Base-by-base conservation (phyloP, 2,797 vertebrate genomes). In the Basileuterus tristriatus region DNA sequence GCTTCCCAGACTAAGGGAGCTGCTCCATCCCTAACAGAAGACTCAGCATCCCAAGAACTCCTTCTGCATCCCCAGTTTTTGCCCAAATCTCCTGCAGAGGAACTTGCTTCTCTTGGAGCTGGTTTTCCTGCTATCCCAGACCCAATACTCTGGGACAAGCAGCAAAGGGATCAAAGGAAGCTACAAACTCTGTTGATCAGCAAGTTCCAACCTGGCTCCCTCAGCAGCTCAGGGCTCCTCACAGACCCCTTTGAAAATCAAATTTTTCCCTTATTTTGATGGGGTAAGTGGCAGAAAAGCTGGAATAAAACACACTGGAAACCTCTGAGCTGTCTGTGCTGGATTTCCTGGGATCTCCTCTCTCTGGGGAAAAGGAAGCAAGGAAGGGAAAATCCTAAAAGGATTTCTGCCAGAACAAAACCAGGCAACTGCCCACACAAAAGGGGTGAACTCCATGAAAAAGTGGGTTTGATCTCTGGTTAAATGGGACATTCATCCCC, bases 341-440 rank as follows among this genome's bases (percentile, higher is more conserved):
- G 5, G 30, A 32, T 26, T 70, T 77, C 53, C 75, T 68, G 62
- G 58, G 60, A 75, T 83, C 64, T 36, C 10, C 5, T 2, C 34
- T 74, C 64, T 20, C 64, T 32, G 29, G 52, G 56, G 60, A 86
- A 75, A 49, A 34, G 11, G 18, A 64, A 83, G 39, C 27, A 80
- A 67, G 36, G 19, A 32, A 59, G 15, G 53, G 44, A 26, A 86
- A 59, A 76, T 52, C 72, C 72, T 52, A 37, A 21, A 90, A 56
- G 49, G 32, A 13, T 39, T 34, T 26, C 41, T 78, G 29, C 37
- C 29, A 15, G n/a, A 47, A 59, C 24, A 53, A 69, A 95, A 60
- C 0, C 5, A 8, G 49, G 8, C 29, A 49, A 21, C 23, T 67
- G 81, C 20, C 64, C 1, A 0, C 18, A 36, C 3, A 11, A 83